Percentiles rank a stretch among this genome's conserved stretches.
Conservation (phyloP, 2,113 vertebrate genomes). For the Xiphophorus hellerii region DNA sequence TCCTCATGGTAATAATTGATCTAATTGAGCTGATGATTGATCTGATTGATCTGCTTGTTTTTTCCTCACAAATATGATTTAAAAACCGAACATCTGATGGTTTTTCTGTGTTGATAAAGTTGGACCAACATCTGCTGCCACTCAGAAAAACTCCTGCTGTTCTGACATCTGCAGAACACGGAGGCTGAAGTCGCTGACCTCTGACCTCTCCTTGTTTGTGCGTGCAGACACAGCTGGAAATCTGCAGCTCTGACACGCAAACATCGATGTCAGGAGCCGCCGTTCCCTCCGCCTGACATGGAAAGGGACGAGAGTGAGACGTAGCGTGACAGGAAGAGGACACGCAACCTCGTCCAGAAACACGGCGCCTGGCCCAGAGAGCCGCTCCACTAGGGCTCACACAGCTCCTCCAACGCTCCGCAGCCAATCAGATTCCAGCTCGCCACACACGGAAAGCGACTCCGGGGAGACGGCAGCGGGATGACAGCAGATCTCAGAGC, state of each 20-base stretch:
- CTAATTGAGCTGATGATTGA: no score
- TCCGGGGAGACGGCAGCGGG: constrained; percentile 18
- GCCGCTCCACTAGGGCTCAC: neutral
- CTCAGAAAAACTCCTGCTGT: neutral
- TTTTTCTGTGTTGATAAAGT: no score
- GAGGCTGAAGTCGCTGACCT: neutral
- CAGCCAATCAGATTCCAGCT: neutral
- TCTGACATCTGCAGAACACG: neutral
- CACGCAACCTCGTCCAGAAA: constrained; percentile 27
- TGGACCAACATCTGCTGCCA: neutral
- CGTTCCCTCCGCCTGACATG: constrained; percentile 31
- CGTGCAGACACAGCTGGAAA: constrained; percentile 20
- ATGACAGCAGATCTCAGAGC: constrained; percentile 18
- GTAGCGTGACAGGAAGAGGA: constrained; percentile 45
- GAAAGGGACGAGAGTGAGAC: constrained; percentile 21
- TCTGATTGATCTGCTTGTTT: no score
- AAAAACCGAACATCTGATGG: no score
- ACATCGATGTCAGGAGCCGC: constrained; percentile 27
- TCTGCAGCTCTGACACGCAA: constrained; percentile 44
- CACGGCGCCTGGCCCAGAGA: neutral
- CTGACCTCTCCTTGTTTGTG: constrained; percentile 19
- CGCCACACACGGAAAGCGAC: neutral
- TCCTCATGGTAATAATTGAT: no score
- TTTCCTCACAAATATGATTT: no score
- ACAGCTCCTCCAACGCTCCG: neutral